Base-by-base conservation (phyloP, 1,140 invertebrate genomes). In the Harpegnathos saltator region DNA sequence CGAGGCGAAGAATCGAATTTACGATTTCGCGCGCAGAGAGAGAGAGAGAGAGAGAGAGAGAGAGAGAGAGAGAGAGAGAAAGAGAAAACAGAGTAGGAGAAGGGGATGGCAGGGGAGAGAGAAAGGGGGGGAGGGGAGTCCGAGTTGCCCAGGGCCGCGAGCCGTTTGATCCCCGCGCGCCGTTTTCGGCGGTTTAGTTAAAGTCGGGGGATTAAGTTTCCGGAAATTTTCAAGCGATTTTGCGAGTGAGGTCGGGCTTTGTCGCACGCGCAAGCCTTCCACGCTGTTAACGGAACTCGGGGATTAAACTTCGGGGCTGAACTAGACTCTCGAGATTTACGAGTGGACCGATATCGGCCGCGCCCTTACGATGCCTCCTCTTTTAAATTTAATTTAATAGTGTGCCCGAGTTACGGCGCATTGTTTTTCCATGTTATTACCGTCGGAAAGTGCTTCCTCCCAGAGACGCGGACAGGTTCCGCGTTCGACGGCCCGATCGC, bases 191-290 rank as follows among this genome's bases (percentile, higher is more conserved):
- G 33, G 75, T 80, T 52, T 80, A 44, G 75, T 80, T 77, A 80
- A 80, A 48, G 17, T 38, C 33, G 26, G 26, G 38, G 78, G 68
- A 85, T 82, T 82, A 74, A 82, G 81, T 82, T 85, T 85, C 48
- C 54, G 44, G 38, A 66, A 85, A 85, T 82, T 84, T 82, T 80
- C 65, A 73, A 66, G 73, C 61, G 72, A 83, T 77, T 75, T 66
- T 26, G 61, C 24, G 29, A 33, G 29, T 33, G 81, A 83, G 44
- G 33, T 48, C 24, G 61, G 14, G 73, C 38, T 74, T 65, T 58
- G 77, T 65, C 61, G 48, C 17, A 17, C n/a, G 48, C 38, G 38
- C 56, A n/a, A n/a, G n/a, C n/a, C n/a, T 44, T 83, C 68, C 78
- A 59, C 85, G 71, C 50, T 50, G 56, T 74, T 68, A 66, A 52